Evolutionary conservation across 2,113 vertebrate genomes (phyloP).

Genomic region (Corynorhinus townsendii): DNA sequence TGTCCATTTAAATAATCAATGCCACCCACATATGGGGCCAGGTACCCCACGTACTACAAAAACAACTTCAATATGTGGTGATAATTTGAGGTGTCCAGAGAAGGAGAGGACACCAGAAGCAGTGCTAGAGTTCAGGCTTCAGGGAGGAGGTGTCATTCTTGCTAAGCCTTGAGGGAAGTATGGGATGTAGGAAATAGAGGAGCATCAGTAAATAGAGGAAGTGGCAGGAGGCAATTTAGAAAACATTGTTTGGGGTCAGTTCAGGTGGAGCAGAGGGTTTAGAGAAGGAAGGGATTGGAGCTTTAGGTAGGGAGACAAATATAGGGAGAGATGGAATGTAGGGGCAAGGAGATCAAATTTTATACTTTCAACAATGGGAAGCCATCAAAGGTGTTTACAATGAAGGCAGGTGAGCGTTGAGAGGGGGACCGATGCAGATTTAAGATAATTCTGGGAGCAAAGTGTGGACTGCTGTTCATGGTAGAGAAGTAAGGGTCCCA

Average conservation of each 20-base stretch:
- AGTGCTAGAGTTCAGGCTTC: background rate
- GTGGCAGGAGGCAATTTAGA: background rate
- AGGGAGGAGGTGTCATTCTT: background rate
- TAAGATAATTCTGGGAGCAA: background rate
- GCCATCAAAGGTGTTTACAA: background rate
- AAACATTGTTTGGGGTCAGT: background rate
- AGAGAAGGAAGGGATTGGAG: background rate
- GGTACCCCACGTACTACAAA: background rate
- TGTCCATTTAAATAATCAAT: background rate
- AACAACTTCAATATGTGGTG: background rate
- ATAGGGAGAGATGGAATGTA: background rate
- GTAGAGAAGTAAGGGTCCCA: background rate
- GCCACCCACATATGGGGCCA: background rate
- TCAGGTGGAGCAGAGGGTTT: background rate
- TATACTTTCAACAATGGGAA: background rate
- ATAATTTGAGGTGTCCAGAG: background rate
- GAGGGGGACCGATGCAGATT: background rate
- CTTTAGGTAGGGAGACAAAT: background rate
- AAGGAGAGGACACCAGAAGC: background rate
- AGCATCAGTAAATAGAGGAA: background rate
- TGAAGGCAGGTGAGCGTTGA: background rate
- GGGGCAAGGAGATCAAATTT: background rate
- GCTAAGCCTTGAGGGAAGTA: background rate
- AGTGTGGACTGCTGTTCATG: background rate
- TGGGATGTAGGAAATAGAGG: background rate